phyloP scores from a whole-genome alignment of 2,797 vertebrate species.

The Trachurus trachurus region DNA sequence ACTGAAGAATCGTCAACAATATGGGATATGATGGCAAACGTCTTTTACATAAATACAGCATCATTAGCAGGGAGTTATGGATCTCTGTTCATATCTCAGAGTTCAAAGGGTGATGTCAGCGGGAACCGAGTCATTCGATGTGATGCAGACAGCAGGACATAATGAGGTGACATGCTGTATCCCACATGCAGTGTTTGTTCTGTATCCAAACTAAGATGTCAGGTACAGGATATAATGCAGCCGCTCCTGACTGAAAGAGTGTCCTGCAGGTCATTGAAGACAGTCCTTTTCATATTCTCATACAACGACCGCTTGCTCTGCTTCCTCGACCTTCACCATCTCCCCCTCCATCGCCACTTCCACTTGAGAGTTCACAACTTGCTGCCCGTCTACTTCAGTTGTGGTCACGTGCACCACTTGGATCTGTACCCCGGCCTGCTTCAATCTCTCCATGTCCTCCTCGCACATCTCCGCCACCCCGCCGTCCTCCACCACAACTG shows the following conservation, averaged over 20 bases:
- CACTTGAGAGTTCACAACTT: conserved; percentile 89
- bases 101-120: conserved; percentile 14
- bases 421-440: conserved; percentile 89
- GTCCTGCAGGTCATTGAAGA: conserved; percentile 19
- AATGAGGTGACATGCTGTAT: conserved; percentile 42
- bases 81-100: conserved; percentile 27
- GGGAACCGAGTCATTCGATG: conserved; percentile 23
- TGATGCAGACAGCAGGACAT: conserved; percentile 25
- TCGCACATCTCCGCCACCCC: conserved; percentile 84
- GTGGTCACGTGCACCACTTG: conserved; percentile 89
- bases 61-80: conserved; percentile 25
- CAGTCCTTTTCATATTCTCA: conserved; percentile 53
- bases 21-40: conserved; percentile 24
- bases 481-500: conserved; percentile 88
- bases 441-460: conserved; percentile 83
- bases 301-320: conserved; percentile 63
- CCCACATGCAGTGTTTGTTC: conserved; percentile 52
- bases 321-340: conserved; percentile 71
- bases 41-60: conserved; percentile 67
- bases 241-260: background rate
- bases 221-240: conserved; percentile 19
- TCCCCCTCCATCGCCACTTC: conserved; percentile 86
- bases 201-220: conserved; percentile 22
- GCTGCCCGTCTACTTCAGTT: conserved; percentile 81
- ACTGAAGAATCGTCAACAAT: conserved; percentile 10